phyloP scores from a whole-genome alignment of 2,797 vertebrate genomes.

The Spondyliosoma cantharus region DNA sequence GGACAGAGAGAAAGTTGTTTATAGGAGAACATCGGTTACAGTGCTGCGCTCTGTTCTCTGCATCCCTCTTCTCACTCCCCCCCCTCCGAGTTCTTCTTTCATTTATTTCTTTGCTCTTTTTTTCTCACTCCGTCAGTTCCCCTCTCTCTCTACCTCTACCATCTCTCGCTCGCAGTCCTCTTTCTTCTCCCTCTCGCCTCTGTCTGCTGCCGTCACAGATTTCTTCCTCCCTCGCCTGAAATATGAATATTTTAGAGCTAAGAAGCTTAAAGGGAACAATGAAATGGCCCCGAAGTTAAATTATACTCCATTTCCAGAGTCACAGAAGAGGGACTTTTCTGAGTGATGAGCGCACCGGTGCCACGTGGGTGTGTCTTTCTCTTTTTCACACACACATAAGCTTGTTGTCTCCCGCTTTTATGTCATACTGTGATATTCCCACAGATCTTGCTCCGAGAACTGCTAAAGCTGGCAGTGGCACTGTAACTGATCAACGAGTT shows the following conservation, averaged over 20 bases:
- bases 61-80: constrained; percentile 41
- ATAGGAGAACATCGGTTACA: constrained; percentile 76
- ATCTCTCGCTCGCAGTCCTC: constrained; percentile 50
- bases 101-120: constrained; percentile 67
- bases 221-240: constrained; percentile 78
- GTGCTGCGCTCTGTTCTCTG: constrained; percentile 55
- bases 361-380: constrained; percentile 57
- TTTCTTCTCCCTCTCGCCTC: constrained; percentile 65
- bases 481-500: constrained; percentile 5
- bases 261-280: constrained; percentile 88
- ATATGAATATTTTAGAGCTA: constrained; percentile 89
- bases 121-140: constrained; percentile 68
- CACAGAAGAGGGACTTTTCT: constrained; percentile 73
- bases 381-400: constrained; percentile 42
- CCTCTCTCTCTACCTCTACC: constrained; percentile 48
- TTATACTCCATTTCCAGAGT: constrained; percentile 83
- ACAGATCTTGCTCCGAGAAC: constrained; percentile 33
- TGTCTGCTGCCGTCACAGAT: constrained; percentile 77
- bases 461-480: constrained; percentile 35
- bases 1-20: constrained; percentile 66
- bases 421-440: constrained; percentile 46
- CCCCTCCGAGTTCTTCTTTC: constrained; percentile 52
- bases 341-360: constrained; percentile 69
- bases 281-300: constrained; percentile 84
- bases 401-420: constrained; percentile 51